These are phyloP conservation scores for Odontomachus brunneus DNA, from an alignment of 1,140 invertebrate species.

Conservation along the genomic window DNA sequence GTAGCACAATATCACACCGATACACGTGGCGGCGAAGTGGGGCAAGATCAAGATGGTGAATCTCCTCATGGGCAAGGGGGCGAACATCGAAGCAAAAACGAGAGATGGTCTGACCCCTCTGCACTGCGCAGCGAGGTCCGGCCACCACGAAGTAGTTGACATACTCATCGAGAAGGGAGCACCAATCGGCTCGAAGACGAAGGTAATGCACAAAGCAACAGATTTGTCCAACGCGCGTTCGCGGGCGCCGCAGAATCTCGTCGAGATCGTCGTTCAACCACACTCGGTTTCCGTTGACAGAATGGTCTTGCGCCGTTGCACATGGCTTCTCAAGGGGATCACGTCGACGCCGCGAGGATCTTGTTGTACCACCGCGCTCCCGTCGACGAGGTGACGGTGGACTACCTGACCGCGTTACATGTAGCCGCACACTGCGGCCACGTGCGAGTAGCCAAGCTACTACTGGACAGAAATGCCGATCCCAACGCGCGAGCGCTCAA, in stretches of 20 bases:
- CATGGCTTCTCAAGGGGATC: constrained; percentile 98
- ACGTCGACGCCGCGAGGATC: constrained; percentile 97
- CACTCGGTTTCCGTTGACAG: constrained; percentile 84
- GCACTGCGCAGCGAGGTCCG: constrained; percentile 97
- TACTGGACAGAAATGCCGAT: constrained; percentile 97
- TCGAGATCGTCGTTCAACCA: neutral
- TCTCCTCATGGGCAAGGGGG: constrained; percentile 93
- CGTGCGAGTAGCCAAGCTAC: constrained; percentile 96
- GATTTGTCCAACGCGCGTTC: neutral
- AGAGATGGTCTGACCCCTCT: constrained; percentile 97
- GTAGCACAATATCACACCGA: constrained; percentile 94
- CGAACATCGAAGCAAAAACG: constrained; percentile 97
- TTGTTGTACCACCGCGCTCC: constrained; percentile 96
- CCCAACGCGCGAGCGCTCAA: constrained; percentile 98
- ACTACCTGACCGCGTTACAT: constrained; percentile 98
- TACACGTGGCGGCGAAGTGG: constrained; percentile 99
- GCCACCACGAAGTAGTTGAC: constrained; percentile 98
- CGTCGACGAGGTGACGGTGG: constrained; percentile 98
- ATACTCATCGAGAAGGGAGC: constrained; percentile 96
- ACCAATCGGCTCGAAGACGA: constrained; percentile 98
- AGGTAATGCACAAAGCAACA: constrained; percentile 89
- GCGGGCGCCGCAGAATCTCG: too few relatives aligned
- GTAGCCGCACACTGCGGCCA: constrained; percentile 98
- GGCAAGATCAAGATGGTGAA: constrained; percentile 97
- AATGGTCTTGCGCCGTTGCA: constrained; percentile 96